Evolutionary conservation across 2,797 vertebrate species (phyloP), one percentile per base, ranked within the genome.

Genomic region (Onychomys arenicola): DNA sequence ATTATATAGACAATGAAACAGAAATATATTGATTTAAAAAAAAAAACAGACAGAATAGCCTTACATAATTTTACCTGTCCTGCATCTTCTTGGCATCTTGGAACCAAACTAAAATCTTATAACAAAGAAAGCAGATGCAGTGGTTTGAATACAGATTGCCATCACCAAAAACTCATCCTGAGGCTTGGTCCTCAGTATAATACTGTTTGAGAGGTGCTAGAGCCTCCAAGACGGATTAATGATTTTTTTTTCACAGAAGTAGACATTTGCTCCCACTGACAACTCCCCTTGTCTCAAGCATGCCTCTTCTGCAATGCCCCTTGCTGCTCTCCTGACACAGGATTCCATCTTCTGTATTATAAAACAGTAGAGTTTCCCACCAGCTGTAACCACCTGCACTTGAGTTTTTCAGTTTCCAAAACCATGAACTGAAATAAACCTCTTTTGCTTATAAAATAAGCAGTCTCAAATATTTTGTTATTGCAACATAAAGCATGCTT

Each of bases 21-120:
- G 43, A 91, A 97, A 92, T 14, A 82, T 27, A 83, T 84, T 43
- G 23, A 71, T 91, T 96, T 81, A 59, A 83, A 49, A 77, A 73
- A 91, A 90, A 34, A 93, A 93, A 75, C 40, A 17, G 16, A 89
- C 3, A 49, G 55, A 85, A 61, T 80, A 29, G 40, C 21, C 32
- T 84, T 40, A 81, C 21, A 82, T 40, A 59, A 14, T 46, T 82
- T 43, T 55, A 63, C 11, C 21, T 83, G 43, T 73, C 21, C 78
- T 32, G 19, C 12, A 78, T 59, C 37, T 91, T 69, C 59, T 96
- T 89, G 55, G 16, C 25, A 78, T 90, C 85, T 77, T 95, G 27
- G 32, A 82, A 96, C 13, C 34, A 88, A 91, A 82, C 83, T 92
- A 61, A 96, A 80, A 75, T 52, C 8, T 91, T 49, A 32, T 80